Evolutionary conservation across 2,888 invertebrate species (phyloP), one percentile per base, ranked within the genome.

Genomic region (Synergus umbraculus): DNA sequence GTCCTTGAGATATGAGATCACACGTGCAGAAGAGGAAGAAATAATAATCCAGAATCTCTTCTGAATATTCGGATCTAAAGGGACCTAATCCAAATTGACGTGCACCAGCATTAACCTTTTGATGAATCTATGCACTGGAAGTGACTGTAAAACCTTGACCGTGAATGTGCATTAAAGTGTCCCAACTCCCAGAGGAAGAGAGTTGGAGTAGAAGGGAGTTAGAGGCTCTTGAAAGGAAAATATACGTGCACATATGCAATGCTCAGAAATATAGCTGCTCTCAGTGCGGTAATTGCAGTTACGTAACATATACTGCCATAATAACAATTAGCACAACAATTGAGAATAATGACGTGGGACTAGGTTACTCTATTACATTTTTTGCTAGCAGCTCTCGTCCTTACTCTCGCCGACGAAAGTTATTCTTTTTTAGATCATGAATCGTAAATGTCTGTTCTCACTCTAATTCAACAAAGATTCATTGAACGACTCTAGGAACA

Each of bases 261-360:
- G 78, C 78, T 64, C 67, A 78, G 77, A 79, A 84, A 83, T 76
- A 77, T 78, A 49, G 81, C 80, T 76, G 78, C 80, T 79, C 81
- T 80, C 82, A 81, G 83, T 60, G 82, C 83, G 85, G 86, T 89
- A 90, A 90, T 90, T 89, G 86, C 85, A 81, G 86, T 90, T 90
- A 87, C 86, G 89, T 88, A 90, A 90, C 84, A 83, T 85, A 83
- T 85, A 83, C 86, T 83, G 83, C 85, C 84, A 84, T 87, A 89
- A 87, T 87, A 87, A 86, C 88, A 90, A 90, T 90, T 90, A 90
- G 86, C 88, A 83, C 81, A 80, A 80, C 85, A 79, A 81, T 77
- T 81, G 80, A 82, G 83, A 83, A 86, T 85, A 87, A 87, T 85
- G 81, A 80, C 43, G 83, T 80, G 83, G 82, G 83, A 79, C 81